These are phyloP conservation scores for Vidua chalybeata DNA, from an alignment of 2,113 vertebrate genomes.

Conservation along the genomic window DNA sequence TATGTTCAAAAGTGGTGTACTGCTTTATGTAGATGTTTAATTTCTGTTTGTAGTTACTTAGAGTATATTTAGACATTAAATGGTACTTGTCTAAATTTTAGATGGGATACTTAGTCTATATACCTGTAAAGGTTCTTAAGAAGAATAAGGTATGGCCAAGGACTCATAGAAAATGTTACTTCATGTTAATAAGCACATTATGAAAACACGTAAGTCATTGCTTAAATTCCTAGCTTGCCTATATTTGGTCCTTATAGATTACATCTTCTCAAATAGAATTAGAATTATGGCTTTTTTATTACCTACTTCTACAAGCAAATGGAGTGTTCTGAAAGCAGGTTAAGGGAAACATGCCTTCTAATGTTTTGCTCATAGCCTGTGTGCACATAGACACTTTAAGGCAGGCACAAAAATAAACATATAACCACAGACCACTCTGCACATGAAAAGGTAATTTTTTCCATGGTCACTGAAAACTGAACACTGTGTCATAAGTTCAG, in stretches of 20 bases:
- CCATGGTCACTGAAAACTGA: not conserved
- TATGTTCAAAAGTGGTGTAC: not conserved
- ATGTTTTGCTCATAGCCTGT: not conserved
- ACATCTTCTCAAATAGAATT: not conserved
- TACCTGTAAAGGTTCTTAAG: conserved; percentile 6
- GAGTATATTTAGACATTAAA: not conserved
- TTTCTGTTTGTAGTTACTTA: conserved; percentile 33
- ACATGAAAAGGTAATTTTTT: not conserved
- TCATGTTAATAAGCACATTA: not conserved
- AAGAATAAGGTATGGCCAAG: not conserved
- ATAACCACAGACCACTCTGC: not conserved
- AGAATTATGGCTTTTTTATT: not conserved
- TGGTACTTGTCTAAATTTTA: not conserved
- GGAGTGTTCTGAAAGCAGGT: not conserved
- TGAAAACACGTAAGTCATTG: not conserved
- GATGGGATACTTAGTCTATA: not conserved
- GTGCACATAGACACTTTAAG: not conserved
- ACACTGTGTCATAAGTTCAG: not conserved
- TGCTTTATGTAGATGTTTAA: conserved; percentile 3
- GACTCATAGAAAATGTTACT: not conserved
- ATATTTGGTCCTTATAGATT: not conserved
- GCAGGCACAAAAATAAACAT: not conserved
- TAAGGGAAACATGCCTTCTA: not conserved
- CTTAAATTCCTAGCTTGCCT: not conserved
- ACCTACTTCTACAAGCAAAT: not conserved